Conservation (phyloP, 2,113 vertebrate species). For the Peromyscus californicus region DNA sequence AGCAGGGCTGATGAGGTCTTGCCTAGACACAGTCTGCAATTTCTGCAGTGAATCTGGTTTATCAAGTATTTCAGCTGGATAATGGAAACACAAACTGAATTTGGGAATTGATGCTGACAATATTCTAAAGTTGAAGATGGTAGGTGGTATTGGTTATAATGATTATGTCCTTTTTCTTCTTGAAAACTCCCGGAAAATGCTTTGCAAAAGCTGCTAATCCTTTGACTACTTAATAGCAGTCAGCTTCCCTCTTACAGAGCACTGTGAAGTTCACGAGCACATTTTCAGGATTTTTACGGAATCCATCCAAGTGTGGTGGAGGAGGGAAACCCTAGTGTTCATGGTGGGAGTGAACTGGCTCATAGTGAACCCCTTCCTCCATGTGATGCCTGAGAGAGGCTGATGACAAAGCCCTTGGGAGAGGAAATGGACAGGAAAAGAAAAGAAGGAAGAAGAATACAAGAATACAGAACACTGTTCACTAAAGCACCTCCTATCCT, state of each 20-base stretch:
- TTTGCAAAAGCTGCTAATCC: neutral
- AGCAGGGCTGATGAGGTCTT: neutral
- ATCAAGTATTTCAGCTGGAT: neutral
- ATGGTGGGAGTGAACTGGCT: neutral
- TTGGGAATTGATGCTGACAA: neutral
- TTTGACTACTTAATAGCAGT: neutral
- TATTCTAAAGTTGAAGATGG: neutral
- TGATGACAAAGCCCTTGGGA: neutral
- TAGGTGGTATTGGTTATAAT: neutral
- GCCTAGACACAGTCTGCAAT: neutral
- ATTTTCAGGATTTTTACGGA: neutral
- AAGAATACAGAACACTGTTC: neutral
- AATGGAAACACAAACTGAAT: neutral
- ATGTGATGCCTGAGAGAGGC: neutral
- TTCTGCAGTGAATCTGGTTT: conserved; percentile 24
- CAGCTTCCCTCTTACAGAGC: neutral
- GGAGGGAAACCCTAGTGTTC: neutral
- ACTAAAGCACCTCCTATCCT: too few relatives aligned
- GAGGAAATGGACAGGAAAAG: neutral
- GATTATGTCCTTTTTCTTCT: neutral
- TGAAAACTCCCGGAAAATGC: neutral
- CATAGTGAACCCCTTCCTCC: neutral
- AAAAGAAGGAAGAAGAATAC: neutral
- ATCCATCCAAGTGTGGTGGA: neutral
- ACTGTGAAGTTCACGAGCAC: neutral